Conservation (phyloP, 2,888 invertebrate genomes). For the Serripes groenlandicus region DNA sequence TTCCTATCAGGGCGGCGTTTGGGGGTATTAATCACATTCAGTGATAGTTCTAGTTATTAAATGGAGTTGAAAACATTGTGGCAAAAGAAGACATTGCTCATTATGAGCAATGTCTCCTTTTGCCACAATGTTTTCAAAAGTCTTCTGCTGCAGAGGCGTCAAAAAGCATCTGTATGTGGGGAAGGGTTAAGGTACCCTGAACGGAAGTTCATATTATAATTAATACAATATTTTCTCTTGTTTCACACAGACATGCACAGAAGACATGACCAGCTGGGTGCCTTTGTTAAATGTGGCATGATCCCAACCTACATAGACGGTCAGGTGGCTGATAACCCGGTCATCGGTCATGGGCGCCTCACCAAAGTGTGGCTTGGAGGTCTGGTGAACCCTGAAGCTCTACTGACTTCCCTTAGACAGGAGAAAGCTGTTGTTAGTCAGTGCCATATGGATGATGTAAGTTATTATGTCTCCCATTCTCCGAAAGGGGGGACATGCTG, state of each 20-base stretch:
- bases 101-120: too few species aligned
- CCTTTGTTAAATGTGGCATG: conserved; percentile 83
- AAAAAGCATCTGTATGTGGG: neutral
- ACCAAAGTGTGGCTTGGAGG: conserved; percentile 84
- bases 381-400: conserved; percentile 83
- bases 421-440: conserved; percentile 83
- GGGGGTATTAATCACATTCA: too few species aligned
- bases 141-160: neutral
- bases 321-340: conserved; percentile 65
- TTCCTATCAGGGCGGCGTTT: too few species aligned
- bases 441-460: conserved; percentile 81
- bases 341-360: conserved; percentile 79
- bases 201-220: neutral
- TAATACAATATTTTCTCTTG: neutral
- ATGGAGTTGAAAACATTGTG: neutral
- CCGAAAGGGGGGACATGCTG: too few species aligned
- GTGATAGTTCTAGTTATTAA: neutral
- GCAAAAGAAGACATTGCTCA: neutral
- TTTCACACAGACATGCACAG: conserved; percentile 80
- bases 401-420: conserved; percentile 82
- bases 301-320: conserved; percentile 78
- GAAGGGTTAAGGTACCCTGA: neutral
- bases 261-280: conserved; percentile 80
- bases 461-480: conserved; percentile 8
- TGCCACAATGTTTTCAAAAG: neutral